phyloP scores from a whole-genome alignment of 2,113 vertebrate genomes.

The Podilymbus podiceps region DNA sequence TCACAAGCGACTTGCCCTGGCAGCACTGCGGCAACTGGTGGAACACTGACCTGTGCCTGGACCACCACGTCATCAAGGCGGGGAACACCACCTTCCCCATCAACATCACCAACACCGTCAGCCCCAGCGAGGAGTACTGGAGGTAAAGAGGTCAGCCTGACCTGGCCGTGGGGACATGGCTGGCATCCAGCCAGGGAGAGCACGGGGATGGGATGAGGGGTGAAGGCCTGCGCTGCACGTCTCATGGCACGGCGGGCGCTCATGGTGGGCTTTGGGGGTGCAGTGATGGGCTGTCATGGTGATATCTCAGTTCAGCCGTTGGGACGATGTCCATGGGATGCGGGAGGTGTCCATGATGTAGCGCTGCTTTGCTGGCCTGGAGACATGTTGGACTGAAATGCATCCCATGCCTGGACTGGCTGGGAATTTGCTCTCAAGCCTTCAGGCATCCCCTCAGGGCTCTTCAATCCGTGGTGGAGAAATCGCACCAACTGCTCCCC shows the following conservation, averaged over 20 bases:
- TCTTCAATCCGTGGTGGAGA: not conserved
- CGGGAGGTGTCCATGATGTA: not conserved
- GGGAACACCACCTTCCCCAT: conserved; percentile 65
- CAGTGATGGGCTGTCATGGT: not conserved
- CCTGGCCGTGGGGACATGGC: rapidly evolving
- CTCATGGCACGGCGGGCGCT: not conserved
- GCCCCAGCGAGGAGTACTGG: conserved; percentile 84
- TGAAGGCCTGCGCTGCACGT: not conserved
- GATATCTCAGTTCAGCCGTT: not conserved
- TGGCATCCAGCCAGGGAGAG: not conserved
- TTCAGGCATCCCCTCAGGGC: not conserved
- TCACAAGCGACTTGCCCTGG: conserved; percentile 81
- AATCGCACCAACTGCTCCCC: not conserved
- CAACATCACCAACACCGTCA: conserved; percentile 78
- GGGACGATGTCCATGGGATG: not conserved
- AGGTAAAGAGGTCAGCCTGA: conserved; percentile 56
- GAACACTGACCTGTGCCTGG: conserved; percentile 79
- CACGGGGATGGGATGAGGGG: not conserved
- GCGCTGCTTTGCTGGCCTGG: not conserved
- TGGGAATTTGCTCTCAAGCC: not conserved
- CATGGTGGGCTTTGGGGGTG: rapidly evolving
- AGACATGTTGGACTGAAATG: not conserved
- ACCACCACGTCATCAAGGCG: conserved; percentile 67
- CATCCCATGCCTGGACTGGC: not conserved
- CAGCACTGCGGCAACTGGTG: conserved; percentile 83